These are phyloP conservation scores for Rhincodon typus DNA, from an alignment of 2,797 vertebrate species.

Conservation along the genomic window DNA sequence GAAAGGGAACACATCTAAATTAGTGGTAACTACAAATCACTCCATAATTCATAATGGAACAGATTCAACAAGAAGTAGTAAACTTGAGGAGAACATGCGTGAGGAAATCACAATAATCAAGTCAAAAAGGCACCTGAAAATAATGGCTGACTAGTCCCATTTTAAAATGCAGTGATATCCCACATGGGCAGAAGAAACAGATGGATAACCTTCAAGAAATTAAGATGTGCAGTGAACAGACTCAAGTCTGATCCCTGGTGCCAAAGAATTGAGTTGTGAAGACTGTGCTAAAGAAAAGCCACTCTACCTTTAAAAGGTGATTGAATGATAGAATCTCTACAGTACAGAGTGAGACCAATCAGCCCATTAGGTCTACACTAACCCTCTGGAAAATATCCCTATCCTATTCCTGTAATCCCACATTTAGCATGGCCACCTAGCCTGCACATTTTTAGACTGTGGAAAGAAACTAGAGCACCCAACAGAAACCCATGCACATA, in stretches of 20 bases:
- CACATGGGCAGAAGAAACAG: background rate
- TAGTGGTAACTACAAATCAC: background rate
- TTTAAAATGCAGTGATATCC: background rate
- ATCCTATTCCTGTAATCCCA: too few relatives aligned
- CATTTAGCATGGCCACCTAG: too few relatives aligned
- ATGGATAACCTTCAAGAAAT: background rate
- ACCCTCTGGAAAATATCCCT: too few relatives aligned
- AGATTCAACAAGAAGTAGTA: background rate
- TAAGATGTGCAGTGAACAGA: background rate
- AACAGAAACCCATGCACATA: too few relatives aligned
- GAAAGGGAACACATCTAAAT: background rate
- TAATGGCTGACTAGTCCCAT: background rate
- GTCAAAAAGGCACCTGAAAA: background rate
- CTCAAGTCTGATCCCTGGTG: background rate
- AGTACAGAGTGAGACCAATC: background rate
- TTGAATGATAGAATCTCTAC: background rate
- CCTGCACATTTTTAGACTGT: too few relatives aligned
- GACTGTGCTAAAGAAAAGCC: background rate
- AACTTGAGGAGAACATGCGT: background rate
- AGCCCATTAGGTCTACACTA: too few relatives aligned
- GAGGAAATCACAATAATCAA: background rate
- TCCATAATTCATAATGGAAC: background rate
- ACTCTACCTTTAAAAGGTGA: background rate
- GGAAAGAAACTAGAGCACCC: too few relatives aligned
- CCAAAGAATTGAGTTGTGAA: background rate